Evolutionary conservation across 2,113 vertebrate genomes (phyloP), one percentile per base, ranked within the genome.

Genomic region (Furnarius figulus): DNA sequence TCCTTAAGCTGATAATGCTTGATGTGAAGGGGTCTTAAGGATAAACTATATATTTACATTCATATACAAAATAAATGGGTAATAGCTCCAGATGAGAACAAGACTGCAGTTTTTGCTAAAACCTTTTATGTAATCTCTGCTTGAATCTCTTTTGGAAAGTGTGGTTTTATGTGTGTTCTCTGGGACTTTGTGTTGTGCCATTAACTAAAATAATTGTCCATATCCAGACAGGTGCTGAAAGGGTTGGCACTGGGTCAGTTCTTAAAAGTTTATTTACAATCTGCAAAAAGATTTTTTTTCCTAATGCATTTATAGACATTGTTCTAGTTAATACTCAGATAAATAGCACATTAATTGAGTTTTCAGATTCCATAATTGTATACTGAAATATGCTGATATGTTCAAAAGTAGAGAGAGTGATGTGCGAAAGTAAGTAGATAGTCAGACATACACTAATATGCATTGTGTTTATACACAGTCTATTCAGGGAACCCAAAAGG

Each of bases 311-410:
- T 97, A 90, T 75, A 85, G 85, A 42, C 47, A 79, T 97, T 96
- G 65, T 77, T 94, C 62, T 90, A 91, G 91, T 80, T 95, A 91
- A 95, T 89, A 87, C 66, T 85, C 86, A 93, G 85, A 85, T 95
- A 96, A 94, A 91, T 84, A 95, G 82, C 67, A 89, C 62, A 87
- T 87, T 92, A 94, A 94, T 96, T 89, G 91, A 93, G 67, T 97
- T 95, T 97, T 86, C 49, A 20, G 50, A 25, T 89, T 73, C 79
- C 80, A 44, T 91, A 93, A 87, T 83, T 82, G 35, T 70, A 76
- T 73, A 71, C 31, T 89, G 89, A 90, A 93, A 91, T 85, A 87
- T 50, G 76, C 61, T 95, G 80, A 75, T 94, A 77, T 83, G 61
- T 53, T 83, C 72, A 88, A 89, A 93, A 93, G 53, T 76, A 70